These are phyloP conservation scores for Drosophila murphyi DNA, from an alignment of 1,140 invertebrate species.

Conservation along the genomic window DNA sequence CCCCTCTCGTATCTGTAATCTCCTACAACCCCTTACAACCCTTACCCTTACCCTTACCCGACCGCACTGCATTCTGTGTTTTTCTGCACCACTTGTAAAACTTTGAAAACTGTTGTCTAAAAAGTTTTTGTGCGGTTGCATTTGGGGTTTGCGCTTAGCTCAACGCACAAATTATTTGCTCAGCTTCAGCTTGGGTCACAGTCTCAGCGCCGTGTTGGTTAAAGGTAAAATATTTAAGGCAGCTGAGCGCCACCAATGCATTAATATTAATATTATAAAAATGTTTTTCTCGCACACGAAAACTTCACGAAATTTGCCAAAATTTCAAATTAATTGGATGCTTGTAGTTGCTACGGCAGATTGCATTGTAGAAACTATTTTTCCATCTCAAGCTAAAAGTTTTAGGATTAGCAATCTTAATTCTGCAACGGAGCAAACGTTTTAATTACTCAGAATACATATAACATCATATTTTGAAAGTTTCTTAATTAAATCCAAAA, in stretches of 20 bases:
- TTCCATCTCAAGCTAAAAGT: background rate
- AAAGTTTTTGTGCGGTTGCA: constrained; percentile 70
- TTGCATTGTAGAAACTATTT: background rate
- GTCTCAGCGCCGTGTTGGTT: background rate
- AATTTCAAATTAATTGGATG: constrained; percentile 26
- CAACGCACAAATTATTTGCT: constrained; percentile 80
- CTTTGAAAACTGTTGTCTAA: constrained; percentile 80
- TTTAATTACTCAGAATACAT: too few species aligned
- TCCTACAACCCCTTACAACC: background rate
- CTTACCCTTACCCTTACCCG: constrained; percentile 1
- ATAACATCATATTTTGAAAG: too few species aligned
- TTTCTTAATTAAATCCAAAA: background rate
- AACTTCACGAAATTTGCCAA: constrained; percentile 17
- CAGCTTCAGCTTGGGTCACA: constrained; percentile 37
- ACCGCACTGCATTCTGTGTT: constrained; percentile 13
- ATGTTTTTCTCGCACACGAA: background rate
- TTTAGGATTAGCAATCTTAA: background rate
- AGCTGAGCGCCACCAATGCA: constrained; percentile 14
- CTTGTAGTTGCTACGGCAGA: background rate
- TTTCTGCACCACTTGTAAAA: constrained; percentile 72
- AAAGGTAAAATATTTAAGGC: constrained; percentile 31
- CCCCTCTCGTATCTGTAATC: background rate
- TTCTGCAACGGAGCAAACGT: background rate
- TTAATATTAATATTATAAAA: constrained; percentile 40
- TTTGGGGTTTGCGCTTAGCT: constrained; percentile 70